A percentile compares a stretch with the other conserved stretches of the same genome.
phyloP scores from a whole-genome alignment of 2,888 invertebrate species.

The Plebejus melissa region DNA sequence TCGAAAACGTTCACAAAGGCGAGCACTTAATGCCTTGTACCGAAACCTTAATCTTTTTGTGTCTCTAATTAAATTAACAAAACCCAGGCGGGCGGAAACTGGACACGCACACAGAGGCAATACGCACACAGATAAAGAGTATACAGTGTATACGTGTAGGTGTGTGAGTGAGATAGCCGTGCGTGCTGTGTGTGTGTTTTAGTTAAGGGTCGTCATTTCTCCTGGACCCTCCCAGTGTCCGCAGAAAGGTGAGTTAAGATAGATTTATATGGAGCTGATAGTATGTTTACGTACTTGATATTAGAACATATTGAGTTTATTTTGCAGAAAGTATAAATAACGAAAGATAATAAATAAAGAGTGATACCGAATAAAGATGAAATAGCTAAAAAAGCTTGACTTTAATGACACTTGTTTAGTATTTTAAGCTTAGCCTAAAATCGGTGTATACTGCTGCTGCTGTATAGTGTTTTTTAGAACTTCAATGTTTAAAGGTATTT shows the following conservation, averaged over 20 bases:
- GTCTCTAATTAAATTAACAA: constrained; percentile 79
- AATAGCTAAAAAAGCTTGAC: too few relatives aligned
- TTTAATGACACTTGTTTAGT: too few relatives aligned
- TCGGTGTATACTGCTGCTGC: too few relatives aligned
- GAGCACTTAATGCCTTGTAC: constrained; percentile 71
- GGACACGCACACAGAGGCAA: constrained; percentile 63
- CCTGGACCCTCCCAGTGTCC: constrained; percentile 80
- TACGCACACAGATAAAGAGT: constrained; percentile 38
- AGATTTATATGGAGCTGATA: constrained; percentile 54
- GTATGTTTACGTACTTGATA: too few relatives aligned
- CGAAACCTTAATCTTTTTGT: constrained; percentile 76
- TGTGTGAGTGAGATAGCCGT: constrained; percentile 60
- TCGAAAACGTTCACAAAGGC: constrained; percentile 64
- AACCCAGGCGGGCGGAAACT: constrained; percentile 76
- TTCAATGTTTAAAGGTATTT: too few relatives aligned
- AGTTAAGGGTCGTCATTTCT: constrained; percentile 80
- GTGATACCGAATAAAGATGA: too few relatives aligned
- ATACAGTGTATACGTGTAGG: constrained; percentile 32
- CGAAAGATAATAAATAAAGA: too few relatives aligned
- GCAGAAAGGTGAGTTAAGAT: constrained; percentile 78
- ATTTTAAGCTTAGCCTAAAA: too few relatives aligned
- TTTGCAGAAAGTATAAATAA: too few relatives aligned
- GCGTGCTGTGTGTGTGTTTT: constrained; percentile 71
- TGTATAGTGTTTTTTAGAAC: too few relatives aligned
- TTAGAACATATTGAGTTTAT: too few relatives aligned